Percentiles rank a stretch among this genome's conserved stretches.
Evolutionary conservation across 2,113 vertebrate species (phyloP).

Genomic region (Malurus elegans): DNA sequence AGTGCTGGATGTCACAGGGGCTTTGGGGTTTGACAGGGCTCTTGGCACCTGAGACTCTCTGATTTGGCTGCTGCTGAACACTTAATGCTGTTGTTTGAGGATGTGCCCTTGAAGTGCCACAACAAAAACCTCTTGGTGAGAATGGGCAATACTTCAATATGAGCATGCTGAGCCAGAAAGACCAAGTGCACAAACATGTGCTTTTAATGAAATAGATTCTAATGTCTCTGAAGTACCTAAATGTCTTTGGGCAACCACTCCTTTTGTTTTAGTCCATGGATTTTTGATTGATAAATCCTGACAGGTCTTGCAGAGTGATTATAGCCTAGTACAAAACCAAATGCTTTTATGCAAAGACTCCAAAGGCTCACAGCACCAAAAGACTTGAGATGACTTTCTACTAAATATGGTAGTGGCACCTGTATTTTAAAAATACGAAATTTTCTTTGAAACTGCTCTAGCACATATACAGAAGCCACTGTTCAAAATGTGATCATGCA

Average conservation of each 20-base stretch:
- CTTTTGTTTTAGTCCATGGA: neutral
- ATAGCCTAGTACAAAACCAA: neutral
- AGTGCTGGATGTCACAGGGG: neutral
- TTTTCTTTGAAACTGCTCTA: neutral
- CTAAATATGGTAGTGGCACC: neutral
- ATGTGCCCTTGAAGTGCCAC: neutral
- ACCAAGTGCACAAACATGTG: neutral
- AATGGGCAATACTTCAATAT: neutral
- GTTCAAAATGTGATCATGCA: neutral
- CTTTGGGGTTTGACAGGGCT: neutral
- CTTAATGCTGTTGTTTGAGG: neutral
- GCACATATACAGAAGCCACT: neutral
- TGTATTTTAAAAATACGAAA: neutral
- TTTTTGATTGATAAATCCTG: slow-evolving; percentile 23
- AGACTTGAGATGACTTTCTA: neutral
- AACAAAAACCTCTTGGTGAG: neutral
- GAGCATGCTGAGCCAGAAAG: neutral
- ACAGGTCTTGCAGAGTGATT: slow-evolving; percentile 42
- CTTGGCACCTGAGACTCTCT: neutral
- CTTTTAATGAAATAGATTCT: neutral
- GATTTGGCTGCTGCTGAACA: neutral
- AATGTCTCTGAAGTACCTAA: neutral
- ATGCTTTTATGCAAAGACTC: neutral
- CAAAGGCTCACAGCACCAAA: neutral
- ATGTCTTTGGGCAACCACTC: neutral